Evolutionary conservation across 2,888 invertebrate genomes (phyloP), one percentile per base, ranked within the genome.

Genomic region (Cosmia trapezina): DNA sequence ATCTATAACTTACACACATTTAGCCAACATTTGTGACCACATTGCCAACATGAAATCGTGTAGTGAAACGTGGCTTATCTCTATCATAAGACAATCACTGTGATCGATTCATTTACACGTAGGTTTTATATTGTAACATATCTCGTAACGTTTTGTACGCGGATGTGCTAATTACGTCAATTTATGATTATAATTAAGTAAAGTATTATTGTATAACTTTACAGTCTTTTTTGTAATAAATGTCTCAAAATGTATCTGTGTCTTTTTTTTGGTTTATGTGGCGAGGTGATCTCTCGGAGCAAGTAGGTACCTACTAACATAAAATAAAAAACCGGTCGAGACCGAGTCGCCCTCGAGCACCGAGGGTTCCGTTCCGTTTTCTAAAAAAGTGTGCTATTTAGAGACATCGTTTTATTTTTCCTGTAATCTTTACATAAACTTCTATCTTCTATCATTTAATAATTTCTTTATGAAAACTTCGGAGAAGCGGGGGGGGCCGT

Each of bases 191-290:
- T 59, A 47, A 59, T 57, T 56, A 57, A 67, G 47, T 80, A 60
- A 75, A 71, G 60, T 71, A 71, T 70, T 80, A 69, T 61, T 80
- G 75, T 81, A n/a, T n/a, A 80, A 61, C 80, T 80, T 70, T 86
- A 75, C 72, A 80, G 61, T 56, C 41, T 70, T 71, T 28, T 86
- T 84, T 84, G 17, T 75, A 86, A 73, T 85, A 84, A 85, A 86
- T 51, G 63, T n/a, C 57, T 76, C 41, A 41, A 61, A 76, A 63
- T 74, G 43, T 75, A 54, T 3, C 2, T 14, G 0, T 51, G 17
- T 51, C n/a, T 28, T 65, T 57, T 67, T 67, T 56, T 62, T 28
- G 17, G 2, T 5, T 43, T 12, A 60, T 28, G 12, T 45, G 28
- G 4, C 5, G 22, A 7, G 22, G 22, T 54, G 53, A 53, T 12